phyloP scores from a whole-genome alignment of 2,888 invertebrate species.

The Drosophila yooni region DNA sequence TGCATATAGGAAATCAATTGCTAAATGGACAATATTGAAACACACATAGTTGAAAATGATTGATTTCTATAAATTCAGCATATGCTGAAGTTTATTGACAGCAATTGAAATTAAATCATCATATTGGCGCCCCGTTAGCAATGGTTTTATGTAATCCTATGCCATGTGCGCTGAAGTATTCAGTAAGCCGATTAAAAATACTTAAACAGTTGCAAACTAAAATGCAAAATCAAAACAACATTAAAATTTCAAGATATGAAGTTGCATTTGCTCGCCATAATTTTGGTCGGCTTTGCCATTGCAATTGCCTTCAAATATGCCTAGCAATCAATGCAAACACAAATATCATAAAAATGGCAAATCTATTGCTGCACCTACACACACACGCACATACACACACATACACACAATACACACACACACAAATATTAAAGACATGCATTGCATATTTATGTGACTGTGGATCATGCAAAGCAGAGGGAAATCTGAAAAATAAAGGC shows the following conservation, averaged over 20 bases:
- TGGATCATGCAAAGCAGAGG: constrained; percentile 6
- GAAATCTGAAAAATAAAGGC: constrained; percentile 38
- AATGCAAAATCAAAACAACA: constrained; percentile 16
- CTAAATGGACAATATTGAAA: background rate
- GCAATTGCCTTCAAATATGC: constrained; percentile 76
- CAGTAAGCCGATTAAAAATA: constrained; percentile 39
- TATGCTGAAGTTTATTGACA: background rate
- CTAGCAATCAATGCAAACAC: constrained; percentile 69
- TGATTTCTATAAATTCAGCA: background rate
- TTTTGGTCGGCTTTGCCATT: constrained; percentile 53
- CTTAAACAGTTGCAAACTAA: constrained; percentile 14
- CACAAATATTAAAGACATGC: background rate
- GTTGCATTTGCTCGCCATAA: constrained; percentile 47
- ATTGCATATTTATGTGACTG: background rate
- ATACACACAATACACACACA: background rate
- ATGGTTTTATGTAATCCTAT: constrained; percentile 39
- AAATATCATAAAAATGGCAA: constrained; percentile 71
- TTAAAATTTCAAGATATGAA: constrained; percentile 23
- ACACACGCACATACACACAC: background rate
- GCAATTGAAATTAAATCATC: background rate
- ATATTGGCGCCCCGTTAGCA: background rate
- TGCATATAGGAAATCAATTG: background rate
- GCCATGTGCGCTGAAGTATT: constrained; percentile 41
- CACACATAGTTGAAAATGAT: background rate
- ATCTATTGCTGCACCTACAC: constrained; percentile 62